These are phyloP conservation scores for Ormia ochracea DNA, from an alignment of 2,888 invertebrate species.

Conservation along the genomic window DNA sequence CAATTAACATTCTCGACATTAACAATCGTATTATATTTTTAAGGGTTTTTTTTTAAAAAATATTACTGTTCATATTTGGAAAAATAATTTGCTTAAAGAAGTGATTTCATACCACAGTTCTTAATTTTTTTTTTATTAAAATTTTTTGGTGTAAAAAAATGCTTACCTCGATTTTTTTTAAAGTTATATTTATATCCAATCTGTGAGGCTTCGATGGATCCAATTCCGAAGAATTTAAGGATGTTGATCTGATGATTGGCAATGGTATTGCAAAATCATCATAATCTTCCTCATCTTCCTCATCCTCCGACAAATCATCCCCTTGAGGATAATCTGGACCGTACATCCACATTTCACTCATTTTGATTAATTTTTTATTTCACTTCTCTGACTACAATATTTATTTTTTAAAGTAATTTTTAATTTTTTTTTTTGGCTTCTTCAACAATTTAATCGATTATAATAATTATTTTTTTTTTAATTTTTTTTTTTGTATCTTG, in stretches of 20 bases:
- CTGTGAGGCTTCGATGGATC: conserved; percentile 31
- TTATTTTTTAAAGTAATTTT: background rate
- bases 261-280: conserved; percentile 55
- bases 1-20: too few relatives aligned
- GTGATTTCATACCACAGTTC: too few relatives aligned
- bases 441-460: background rate
- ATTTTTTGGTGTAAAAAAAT: background rate
- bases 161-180: conserved; percentile 56
- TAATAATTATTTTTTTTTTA: background rate
- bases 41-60: too few relatives aligned
- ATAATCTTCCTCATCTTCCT: conserved; percentile 53
- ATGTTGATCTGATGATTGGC: conserved; percentile 42
- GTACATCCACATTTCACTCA: conserved; percentile 62
- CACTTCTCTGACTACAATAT: background rate
- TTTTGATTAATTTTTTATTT: conserved; percentile 30
- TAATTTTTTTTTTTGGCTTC: background rate
- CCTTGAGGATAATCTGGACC: conserved; percentile 55
- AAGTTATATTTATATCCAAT: conserved; percentile 59
- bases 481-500: background rate
- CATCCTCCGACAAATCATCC: conserved; percentile 44
- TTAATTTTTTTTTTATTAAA: too few relatives aligned
- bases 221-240: conserved; percentile 12
- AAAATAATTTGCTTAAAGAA: too few relatives aligned
- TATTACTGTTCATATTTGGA: too few relatives aligned
- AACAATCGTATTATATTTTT: too few relatives aligned